phyloP scores from a whole-genome alignment of 2,888 invertebrate genomes.

The Melinopterus prodromus region DNA sequence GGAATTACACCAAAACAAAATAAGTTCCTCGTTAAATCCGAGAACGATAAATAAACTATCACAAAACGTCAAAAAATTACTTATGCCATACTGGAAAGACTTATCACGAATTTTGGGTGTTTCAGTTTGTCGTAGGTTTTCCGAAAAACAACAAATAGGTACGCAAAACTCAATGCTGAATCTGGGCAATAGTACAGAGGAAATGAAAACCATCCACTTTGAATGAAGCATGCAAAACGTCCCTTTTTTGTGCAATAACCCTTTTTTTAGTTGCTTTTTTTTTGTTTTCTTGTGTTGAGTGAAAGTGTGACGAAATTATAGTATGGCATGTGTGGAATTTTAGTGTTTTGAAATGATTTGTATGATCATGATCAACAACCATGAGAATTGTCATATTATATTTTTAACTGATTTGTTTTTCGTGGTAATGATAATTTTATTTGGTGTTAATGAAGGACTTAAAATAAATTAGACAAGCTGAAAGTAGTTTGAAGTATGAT shows the following conservation, averaged over 20 bases:
- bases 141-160: not conserved
- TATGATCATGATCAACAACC: no score
- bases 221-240: not conserved
- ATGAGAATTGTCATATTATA: no score
- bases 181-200: slow-evolving; percentile 28
- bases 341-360: not conserved
- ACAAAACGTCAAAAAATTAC: not conserved
- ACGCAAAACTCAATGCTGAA: not conserved
- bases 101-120: slow-evolving; percentile 20
- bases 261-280: slow-evolving; percentile 11
- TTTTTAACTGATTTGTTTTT: no score
- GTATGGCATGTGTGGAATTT: not conserved
- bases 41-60: not conserved
- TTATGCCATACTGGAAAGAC: not conserved
- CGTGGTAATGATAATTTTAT: no score
- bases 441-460: no score
- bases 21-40: no score
- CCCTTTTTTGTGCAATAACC: slow-evolving; percentile 9
- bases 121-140: slow-evolving; percentile 38
- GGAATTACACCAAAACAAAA: no score
- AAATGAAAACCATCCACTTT: not conserved
- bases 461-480: no score
- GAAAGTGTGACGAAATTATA: not conserved
- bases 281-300: not conserved
- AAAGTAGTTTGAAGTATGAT: no score